A percentile compares a stretch with the other conserved stretches of the same genome.
phyloP scores from a whole-genome alignment of 2,888 invertebrate species.

The Rhodophaea formosa region DNA sequence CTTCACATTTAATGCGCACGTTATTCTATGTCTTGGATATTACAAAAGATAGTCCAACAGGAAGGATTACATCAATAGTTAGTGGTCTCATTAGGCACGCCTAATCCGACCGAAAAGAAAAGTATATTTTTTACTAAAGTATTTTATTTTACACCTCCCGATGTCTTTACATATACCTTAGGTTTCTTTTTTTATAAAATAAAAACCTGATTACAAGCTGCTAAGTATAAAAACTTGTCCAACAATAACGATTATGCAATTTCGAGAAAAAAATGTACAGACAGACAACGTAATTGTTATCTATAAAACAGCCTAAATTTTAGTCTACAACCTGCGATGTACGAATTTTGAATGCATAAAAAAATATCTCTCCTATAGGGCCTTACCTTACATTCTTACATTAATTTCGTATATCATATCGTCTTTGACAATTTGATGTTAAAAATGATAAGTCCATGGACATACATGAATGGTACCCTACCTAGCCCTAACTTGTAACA shows the following conservation, averaged over 20 bases:
- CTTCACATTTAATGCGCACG: slow-evolving; percentile 56
- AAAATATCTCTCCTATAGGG: slow-evolving; percentile 79
- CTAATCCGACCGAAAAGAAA: slow-evolving; percentile 56
- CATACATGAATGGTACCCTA: slow-evolving; percentile 54
- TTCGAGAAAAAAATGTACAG: slow-evolving; percentile 60
- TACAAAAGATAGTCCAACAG: slow-evolving; percentile 39
- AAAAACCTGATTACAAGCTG: slow-evolving; percentile 76
- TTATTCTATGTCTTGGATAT: slow-evolving; percentile 41
- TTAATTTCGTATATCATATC: slow-evolving; percentile 77
- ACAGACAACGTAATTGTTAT: slow-evolving; percentile 39
- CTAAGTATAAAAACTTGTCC: slow-evolving; percentile 71
- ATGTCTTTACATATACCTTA: slow-evolving; percentile 72
- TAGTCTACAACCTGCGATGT: slow-evolving; percentile 58
- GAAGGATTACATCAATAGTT: slow-evolving; percentile 43
- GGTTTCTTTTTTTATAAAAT: slow-evolving; percentile 54
- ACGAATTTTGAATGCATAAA: slow-evolving; percentile 77
- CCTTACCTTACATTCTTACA: slow-evolving; percentile 79
- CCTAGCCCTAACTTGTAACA: slow-evolving; percentile 53
- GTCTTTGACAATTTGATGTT: slow-evolving; percentile 78
- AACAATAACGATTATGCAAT: slow-evolving; percentile 77
- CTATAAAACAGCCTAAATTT: slow-evolving; percentile 50
- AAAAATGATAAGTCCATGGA: slow-evolving; percentile 57
- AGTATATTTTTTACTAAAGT: slow-evolving; percentile 62
- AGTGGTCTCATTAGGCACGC: slow-evolving; percentile 42
- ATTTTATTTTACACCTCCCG: slow-evolving; percentile 72